Evolutionary conservation across 2,888 invertebrate species (phyloP), one percentile per base, ranked within the genome.

Genomic region (Drosophila nigritarsus): DNA sequence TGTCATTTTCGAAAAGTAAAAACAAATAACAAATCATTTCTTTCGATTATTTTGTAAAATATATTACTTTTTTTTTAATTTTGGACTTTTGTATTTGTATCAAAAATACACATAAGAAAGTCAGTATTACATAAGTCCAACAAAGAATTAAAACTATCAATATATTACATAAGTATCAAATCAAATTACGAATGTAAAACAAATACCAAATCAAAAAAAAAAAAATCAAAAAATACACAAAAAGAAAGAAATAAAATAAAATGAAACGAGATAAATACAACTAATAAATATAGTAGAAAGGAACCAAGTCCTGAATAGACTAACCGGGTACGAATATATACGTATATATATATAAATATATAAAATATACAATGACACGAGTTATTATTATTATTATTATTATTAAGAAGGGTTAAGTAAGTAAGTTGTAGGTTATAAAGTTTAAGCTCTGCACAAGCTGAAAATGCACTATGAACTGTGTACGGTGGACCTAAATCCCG

Each of bases 361-460:
- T 27, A 55, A 64, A 80, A 68, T 73, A 75, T 79, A 90, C 90
- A 85, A 75, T 80, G 86, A 83, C 87, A 90, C 80, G 86, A 73
- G 60, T 74, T 56, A 62, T 49, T 50, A 54, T 18, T 55, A 38
- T 55, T 36, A 38, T 36, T 55, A 38, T 55, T 15, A 24, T 48
- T 34, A 56, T 42, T 66, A 70, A 40, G 51, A 50, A 61, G 38
- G 49, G 32, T 55, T 59, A 71, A 9, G 42, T 73, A 51, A 36
- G 54, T 73, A 73, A 24, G 15, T 51, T 60, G 32, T 24, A 45
- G 45, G 50, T 38, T 60, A 56, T 42, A 64, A 58, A 56, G 11
- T 36, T 65, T 8, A 78, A 76, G 76, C 78, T 76, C 65, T 67
- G 78, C 76, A 78, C 78, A 76, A 76, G 76, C 76, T 48, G 50